A percentile compares a stretch with the other conserved stretches of the same genome.
These are phyloP conservation scores for Centropus unirufus DNA, from an alignment of 2,113 vertebrate species.

Conservation along the genomic window DNA sequence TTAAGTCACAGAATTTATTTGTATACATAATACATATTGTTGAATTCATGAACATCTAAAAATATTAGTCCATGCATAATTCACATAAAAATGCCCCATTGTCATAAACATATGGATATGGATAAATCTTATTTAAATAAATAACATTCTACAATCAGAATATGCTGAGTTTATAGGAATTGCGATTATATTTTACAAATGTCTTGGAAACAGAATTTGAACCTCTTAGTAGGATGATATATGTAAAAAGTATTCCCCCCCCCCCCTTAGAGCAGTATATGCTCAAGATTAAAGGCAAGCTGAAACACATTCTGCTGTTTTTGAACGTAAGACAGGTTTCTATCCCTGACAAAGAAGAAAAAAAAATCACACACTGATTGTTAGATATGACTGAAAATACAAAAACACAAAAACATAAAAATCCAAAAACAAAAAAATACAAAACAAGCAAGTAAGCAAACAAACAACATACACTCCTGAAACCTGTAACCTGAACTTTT, in stretches of 20 bases:
- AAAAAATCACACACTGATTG: not conserved
- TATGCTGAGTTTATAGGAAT: not conserved
- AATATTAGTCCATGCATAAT: constrained; percentile 32
- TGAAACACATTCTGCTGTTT: not conserved
- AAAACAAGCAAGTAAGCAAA: not conserved
- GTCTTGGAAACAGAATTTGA: not conserved
- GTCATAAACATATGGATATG: not conserved
- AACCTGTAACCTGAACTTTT: not conserved
- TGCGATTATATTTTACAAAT: not conserved
- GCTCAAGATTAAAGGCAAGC: not conserved
- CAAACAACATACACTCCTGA: not conserved
- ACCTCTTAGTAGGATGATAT: not conserved
- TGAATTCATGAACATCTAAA: constrained; percentile 19
- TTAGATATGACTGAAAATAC: not conserved
- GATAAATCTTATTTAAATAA: constrained; percentile 47
- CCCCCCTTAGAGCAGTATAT: not conserved
- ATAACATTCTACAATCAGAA: not conserved
- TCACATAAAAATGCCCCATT: not conserved
- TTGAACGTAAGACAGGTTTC: not conserved
- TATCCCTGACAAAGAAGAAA: not conserved
- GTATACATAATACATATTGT: not conserved
- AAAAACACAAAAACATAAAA: no score
- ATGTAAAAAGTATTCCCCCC: not conserved
- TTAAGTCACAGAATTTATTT: constrained; percentile 2
- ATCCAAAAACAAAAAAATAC: no score